A percentile compares a stretch with the other conserved stretches of the same genome.
Conservation (phyloP, 2,797 vertebrate genomes). For the Synaphobranchus kaupii region DNA sequence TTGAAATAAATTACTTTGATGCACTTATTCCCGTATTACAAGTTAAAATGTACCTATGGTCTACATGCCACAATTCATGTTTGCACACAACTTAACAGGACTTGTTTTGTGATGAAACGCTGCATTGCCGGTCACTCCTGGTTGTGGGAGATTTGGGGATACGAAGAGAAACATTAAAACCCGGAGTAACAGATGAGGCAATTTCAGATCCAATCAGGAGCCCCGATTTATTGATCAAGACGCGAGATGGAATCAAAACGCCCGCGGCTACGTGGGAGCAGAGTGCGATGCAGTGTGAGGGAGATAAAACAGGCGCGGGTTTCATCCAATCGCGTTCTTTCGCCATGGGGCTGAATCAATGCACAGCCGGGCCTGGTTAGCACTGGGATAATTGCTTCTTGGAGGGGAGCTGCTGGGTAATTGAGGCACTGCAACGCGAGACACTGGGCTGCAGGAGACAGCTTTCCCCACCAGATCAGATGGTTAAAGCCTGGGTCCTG, state of each 20-base stretch:
- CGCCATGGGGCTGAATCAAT: background rate
- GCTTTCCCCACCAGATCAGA: background rate
- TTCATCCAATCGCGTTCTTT: background rate
- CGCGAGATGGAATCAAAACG: background rate
- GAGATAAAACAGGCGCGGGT: background rate
- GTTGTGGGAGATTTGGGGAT: background rate
- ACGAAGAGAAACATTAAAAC: background rate
- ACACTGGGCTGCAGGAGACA: background rate
- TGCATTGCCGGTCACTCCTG: background rate
- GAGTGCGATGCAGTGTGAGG: background rate
- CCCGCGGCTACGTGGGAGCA: background rate
- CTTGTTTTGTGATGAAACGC: no score
- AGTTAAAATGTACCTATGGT: background rate
- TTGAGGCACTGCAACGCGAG: background rate
- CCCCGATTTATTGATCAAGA: background rate
- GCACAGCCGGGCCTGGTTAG: background rate
- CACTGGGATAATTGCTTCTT: background rate
- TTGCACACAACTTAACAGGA: background rate
- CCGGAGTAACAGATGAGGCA: background rate
- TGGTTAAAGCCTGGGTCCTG: background rate
- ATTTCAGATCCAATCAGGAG: background rate
- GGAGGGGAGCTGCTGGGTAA: background rate
- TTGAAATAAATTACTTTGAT: background rate
- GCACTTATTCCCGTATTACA: background rate
- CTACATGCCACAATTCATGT: background rate